These are phyloP conservation scores for Trichogramma pretiosum DNA, from an alignment of 1,140 invertebrate species.

Conservation along the genomic window DNA sequence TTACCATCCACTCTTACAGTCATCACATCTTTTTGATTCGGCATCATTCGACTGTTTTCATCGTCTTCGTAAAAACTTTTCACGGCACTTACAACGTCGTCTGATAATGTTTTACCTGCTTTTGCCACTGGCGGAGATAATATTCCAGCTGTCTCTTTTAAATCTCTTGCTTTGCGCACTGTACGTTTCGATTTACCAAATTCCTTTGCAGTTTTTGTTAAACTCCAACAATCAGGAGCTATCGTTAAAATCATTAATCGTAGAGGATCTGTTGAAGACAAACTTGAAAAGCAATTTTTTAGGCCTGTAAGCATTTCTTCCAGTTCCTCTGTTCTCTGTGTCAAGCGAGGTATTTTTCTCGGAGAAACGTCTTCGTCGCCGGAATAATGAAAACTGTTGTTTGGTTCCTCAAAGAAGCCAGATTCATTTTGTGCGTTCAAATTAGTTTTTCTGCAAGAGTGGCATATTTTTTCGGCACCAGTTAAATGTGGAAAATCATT, in stretches of 20 bases:
- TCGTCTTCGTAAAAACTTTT: not conserved
- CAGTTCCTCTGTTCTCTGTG: not conserved
- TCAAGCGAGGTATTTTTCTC: not conserved
- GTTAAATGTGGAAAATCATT: not conserved
- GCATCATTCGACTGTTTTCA: slow-evolving; percentile 2
- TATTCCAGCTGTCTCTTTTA: not conserved
- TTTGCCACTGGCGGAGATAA: not conserved
- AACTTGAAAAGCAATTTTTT: not conserved
- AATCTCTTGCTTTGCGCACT: not conserved
- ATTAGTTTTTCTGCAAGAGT: not conserved
- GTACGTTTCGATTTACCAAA: not conserved
- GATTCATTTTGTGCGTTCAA: not conserved
- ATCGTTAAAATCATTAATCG: not conserved
- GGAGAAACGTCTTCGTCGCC: not conserved
- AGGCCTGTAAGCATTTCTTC: not conserved
- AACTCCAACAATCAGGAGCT: slow-evolving; percentile 2
- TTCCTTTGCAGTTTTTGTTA: not conserved
- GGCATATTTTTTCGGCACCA: not conserved
- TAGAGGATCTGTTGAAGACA: not conserved
- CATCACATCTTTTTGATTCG: slow-evolving; percentile 2
- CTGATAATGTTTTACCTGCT: not conserved
- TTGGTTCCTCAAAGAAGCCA: not conserved
- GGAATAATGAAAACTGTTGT: not conserved
- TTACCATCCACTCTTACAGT: not conserved
- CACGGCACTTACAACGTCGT: not conserved